A percentile compares a stretch with the other conserved stretches of the same genome.
These are phyloP conservation scores for Zelostemma sp. DNA, from an alignment of 1,140 invertebrate genomes.

Conservation along the genomic window DNA sequence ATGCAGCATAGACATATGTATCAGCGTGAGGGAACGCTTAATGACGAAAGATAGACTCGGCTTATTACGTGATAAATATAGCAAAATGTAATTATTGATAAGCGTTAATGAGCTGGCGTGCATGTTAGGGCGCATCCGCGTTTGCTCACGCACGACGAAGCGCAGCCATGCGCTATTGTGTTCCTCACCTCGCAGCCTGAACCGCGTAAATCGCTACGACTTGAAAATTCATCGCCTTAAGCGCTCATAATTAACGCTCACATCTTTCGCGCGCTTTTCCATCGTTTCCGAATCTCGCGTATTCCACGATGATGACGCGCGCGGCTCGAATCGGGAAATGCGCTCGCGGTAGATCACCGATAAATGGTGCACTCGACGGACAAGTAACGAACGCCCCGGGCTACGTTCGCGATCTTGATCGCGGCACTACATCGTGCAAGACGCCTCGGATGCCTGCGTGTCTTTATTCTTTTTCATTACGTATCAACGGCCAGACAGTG, in stretches of 20 bases:
- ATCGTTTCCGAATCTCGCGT: too few relatives aligned
- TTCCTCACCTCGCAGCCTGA: constrained; percentile 40
- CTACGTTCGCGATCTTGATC: constrained; percentile 62
- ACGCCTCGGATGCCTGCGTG: constrained; percentile 39
- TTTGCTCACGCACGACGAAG: constrained; percentile 54
- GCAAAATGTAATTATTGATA: constrained; percentile 52
- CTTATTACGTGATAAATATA: constrained; percentile 52
- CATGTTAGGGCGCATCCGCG: constrained; percentile 48
- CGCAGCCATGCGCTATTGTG: constrained; percentile 46
- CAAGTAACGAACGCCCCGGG: constrained; percentile 52
- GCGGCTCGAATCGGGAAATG: constrained; percentile 58
- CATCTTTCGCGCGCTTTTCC: constrained; percentile 14
- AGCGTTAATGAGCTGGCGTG: constrained; percentile 49
- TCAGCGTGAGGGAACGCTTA: constrained; percentile 31
- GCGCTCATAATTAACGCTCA: too few relatives aligned
- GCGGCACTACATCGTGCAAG: constrained; percentile 55
- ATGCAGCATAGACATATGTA: constrained; percentile 32
- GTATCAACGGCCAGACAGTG: constrained; percentile 43
- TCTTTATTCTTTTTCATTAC: constrained; percentile 44
- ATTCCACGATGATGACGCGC: too few relatives aligned
- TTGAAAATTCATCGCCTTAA: too few relatives aligned
- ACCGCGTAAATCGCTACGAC: constrained; percentile 27
- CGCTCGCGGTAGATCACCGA: constrained; percentile 58
- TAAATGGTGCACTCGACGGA: constrained; percentile 58
- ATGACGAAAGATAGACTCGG: constrained; percentile 44